These are phyloP conservation scores for Channa argus DNA, from an alignment of 2,113 vertebrate species.

Conservation along the genomic window DNA sequence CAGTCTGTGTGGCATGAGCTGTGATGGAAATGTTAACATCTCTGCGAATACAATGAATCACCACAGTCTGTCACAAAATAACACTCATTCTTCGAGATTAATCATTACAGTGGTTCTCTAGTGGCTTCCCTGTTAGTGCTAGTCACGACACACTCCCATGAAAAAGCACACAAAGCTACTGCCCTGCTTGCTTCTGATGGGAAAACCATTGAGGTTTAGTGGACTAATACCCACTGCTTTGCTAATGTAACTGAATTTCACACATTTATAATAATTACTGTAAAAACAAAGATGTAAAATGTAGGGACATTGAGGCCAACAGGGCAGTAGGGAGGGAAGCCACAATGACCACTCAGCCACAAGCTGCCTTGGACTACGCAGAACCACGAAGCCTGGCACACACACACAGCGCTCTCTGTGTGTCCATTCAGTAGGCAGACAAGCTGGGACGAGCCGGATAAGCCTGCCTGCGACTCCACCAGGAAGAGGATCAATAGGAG, in stretches of 20 bases:
- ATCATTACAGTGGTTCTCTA: slow-evolving; percentile 61
- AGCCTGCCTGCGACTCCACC: slow-evolving; percentile 74
- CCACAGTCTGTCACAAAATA: slow-evolving; percentile 56
- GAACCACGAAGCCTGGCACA: slow-evolving; percentile 74
- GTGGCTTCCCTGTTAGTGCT: slow-evolving; percentile 61
- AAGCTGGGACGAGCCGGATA: slow-evolving; percentile 75
- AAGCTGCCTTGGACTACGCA: slow-evolving; percentile 76
- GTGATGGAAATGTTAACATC: slow-evolving; percentile 68
- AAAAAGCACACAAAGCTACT: slow-evolving; percentile 52
- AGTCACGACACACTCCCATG: slow-evolving; percentile 67
- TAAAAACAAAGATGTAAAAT: slow-evolving; percentile 39
- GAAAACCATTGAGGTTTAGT: slow-evolving; percentile 34
- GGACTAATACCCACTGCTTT: slow-evolving; percentile 25
- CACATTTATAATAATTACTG: slow-evolving; percentile 59
- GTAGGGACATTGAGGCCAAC: slow-evolving; percentile 14
- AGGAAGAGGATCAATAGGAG: slow-evolving; percentile 81
- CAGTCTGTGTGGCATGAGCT: slow-evolving; percentile 65
- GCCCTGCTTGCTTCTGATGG: slow-evolving; percentile 6
- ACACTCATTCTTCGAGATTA: slow-evolving; percentile 63
- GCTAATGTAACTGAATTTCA: slow-evolving; percentile 43
- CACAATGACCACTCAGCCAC: slow-evolving; percentile 78
- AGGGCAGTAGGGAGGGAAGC: slow-evolving; percentile 50
- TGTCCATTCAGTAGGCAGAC: slow-evolving; percentile 78
- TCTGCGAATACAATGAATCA: slow-evolving; percentile 68
- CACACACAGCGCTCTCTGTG: slow-evolving; percentile 72